phyloP scores from a whole-genome alignment of 2,797 vertebrate genomes.

The Petrocephalus schoutedeni region DNA sequence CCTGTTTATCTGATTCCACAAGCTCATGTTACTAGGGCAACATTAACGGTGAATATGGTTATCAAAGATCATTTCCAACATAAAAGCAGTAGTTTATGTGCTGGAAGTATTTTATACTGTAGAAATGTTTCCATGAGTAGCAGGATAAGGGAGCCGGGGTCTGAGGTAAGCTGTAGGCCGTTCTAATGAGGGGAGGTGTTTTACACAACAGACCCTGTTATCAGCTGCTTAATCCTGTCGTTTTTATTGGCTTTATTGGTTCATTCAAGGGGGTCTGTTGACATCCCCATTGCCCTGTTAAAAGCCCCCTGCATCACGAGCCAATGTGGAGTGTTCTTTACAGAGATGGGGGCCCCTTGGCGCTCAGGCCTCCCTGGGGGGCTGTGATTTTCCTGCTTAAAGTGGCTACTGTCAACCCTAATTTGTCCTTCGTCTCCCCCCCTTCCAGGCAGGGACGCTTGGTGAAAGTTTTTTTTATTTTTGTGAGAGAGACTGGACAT shows the following conservation, averaged over 20 bases:
- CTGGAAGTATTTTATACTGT: not conserved
- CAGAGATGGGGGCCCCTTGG: conserved; percentile 69
- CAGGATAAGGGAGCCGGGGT: not conserved
- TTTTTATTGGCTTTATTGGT: conserved; percentile 73
- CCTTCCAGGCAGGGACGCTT: conserved; percentile 31
- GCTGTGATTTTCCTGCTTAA: conserved; percentile 78
- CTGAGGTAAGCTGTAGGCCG: not conserved
- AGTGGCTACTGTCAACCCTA: conserved; percentile 81
- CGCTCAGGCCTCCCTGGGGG: conserved; percentile 69
- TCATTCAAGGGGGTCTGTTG: conserved; percentile 72
- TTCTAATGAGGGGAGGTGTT: conserved; percentile 36
- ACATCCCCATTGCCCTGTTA: conserved; percentile 72
- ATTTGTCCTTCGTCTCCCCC: conserved; percentile 73
- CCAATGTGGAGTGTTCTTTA: conserved; percentile 75
- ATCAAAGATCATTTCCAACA: not conserved
- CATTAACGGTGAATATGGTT: not conserved
- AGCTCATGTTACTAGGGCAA: not conserved
- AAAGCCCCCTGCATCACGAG: conserved; percentile 71
- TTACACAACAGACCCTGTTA: conserved; percentile 58
- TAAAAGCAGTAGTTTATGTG: not conserved
- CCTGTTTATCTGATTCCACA: not conserved
- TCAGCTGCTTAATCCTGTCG: conserved; percentile 73
- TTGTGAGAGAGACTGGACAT: conserved; percentile 75
- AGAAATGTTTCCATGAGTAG: not conserved
- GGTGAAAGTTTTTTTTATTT: conserved; percentile 54